Evolutionary conservation across 2,888 invertebrate genomes (phyloP), one percentile per base, ranked within the genome.

Genomic region (Catocala sponsa): DNA sequence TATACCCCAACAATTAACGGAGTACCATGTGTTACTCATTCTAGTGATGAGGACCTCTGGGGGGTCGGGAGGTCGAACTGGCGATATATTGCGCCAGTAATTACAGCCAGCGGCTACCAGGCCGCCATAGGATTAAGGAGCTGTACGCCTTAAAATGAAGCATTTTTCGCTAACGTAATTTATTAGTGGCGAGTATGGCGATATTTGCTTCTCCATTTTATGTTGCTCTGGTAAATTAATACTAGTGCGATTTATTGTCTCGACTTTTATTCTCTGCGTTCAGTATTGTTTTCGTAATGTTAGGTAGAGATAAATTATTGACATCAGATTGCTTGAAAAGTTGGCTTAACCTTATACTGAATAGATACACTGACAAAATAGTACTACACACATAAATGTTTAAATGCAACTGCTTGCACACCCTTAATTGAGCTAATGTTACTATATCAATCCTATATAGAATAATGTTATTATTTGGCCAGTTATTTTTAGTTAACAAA

Each of bases 11-110:
- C 91, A 91, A 92, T 92, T 93, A 93, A 89, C 88, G 85, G 83
- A 82, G 87, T 79, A 86, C 86, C 93, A 93, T 93, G 92, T 93
- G 93, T 91, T 89, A 88, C 91, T 88, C 87, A 76, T 76, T 76
- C 85, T 68, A 80, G 83, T 89, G 92, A 91, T 87, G 91, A 90
- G 89, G 85, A 85, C 82, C 82, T 65, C 66, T 65, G 60, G 70
- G 74, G 70, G 80, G 80, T 72, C 75, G 78, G 74, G 78, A 78
- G 82, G 82, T 76, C 80, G 75, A 75, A 74, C 79, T 78, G 79
- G 83, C 87, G 85, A 89, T 90, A 90, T 91, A 89, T 91, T 88
- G 90, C 89, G 85, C 81, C 80, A 76, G 90, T 90, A 91, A 93
- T 93, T 92, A 92, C 89, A 82, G 80, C 89, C 89, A 83, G 79